Conservation (phyloP, 2,113 vertebrate genomes). For the Bucco capensis region DNA sequence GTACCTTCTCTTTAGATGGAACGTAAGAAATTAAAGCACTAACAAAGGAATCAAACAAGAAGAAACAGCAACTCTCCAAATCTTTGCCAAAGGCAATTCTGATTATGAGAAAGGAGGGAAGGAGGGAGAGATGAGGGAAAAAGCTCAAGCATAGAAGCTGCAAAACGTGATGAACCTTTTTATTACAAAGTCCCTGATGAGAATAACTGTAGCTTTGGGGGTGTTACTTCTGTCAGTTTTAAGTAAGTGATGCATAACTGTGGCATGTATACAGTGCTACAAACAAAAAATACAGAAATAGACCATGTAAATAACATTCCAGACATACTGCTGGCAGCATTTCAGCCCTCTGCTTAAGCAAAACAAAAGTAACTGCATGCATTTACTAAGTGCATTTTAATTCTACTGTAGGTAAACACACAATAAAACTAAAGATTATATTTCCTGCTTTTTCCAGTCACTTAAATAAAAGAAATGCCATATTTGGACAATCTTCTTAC, state of each 20-base stretch:
- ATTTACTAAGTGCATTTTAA: conserved; percentile 14
- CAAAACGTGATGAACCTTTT: background rate
- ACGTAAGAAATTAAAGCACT: background rate
- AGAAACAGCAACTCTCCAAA: background rate
- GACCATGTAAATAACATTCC: conserved; percentile 77
- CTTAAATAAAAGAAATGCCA: background rate
- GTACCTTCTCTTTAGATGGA: too few relatives aligned
- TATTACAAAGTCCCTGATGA: background rate
- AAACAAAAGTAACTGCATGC: conserved; percentile 63
- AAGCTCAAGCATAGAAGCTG: background rate
- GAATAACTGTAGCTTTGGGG: conserved; percentile 2
- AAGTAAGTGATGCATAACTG: conserved; percentile 42
- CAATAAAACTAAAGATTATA: background rate
- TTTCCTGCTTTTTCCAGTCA: background rate
- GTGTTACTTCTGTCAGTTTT: conserved; percentile 12
- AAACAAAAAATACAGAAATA: conserved; percentile 67
- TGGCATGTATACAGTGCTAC: conserved; percentile 27
- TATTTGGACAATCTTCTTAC: background rate
- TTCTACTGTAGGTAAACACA: background rate
- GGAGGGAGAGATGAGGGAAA: rapidly evolving
- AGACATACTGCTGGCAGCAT: conserved; percentile 67
- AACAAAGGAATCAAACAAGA: background rate
- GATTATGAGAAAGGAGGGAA: background rate
- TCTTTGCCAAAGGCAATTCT: background rate
- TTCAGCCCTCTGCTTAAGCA: conserved; percentile 48